phyloP scores from a whole-genome alignment of 2,797 vertebrate genomes.

The Malurus leucopterus region DNA sequence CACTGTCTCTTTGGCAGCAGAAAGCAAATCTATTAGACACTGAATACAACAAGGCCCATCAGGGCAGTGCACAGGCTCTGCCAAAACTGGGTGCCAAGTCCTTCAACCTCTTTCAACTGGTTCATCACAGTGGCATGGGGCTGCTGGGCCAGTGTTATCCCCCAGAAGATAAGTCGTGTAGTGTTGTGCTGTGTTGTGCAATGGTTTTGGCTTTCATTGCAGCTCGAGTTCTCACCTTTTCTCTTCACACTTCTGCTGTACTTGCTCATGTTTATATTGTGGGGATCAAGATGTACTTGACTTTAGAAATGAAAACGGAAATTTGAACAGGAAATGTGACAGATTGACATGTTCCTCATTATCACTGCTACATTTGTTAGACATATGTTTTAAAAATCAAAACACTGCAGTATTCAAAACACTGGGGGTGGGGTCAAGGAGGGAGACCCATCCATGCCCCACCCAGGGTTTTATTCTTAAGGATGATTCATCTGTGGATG shows the following conservation, averaged over 20 bases:
- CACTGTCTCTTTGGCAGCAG: not conserved
- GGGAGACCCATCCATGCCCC: not conserved
- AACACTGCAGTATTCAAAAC: conserved; percentile 7
- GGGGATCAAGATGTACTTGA: conserved; percentile 44
- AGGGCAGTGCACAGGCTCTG: not conserved
- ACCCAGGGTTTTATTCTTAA: not conserved
- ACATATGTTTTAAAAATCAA: conserved; percentile 56
- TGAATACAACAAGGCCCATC: accelerated
- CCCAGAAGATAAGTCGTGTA: not conserved
- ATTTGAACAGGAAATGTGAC: conserved; percentile 50
- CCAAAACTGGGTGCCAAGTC: not conserved
- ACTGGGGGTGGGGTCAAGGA: not conserved
- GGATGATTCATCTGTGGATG: not conserved
- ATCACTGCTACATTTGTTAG: conserved; percentile 34
- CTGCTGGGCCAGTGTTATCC: not conserved
- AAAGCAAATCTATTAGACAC: not conserved
- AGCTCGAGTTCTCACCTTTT: not conserved
- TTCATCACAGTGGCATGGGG: not conserved
- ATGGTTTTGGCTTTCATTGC: not conserved
- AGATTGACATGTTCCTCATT: conserved; percentile 48
- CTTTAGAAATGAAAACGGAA: conserved; percentile 43
- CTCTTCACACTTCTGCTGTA: not conserved
- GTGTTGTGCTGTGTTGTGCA: not conserved
- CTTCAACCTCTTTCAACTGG: not conserved
- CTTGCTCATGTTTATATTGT: conserved; percentile 2